phyloP scores from a whole-genome alignment of 2,888 invertebrate genomes.

The Nomada flava region DNA sequence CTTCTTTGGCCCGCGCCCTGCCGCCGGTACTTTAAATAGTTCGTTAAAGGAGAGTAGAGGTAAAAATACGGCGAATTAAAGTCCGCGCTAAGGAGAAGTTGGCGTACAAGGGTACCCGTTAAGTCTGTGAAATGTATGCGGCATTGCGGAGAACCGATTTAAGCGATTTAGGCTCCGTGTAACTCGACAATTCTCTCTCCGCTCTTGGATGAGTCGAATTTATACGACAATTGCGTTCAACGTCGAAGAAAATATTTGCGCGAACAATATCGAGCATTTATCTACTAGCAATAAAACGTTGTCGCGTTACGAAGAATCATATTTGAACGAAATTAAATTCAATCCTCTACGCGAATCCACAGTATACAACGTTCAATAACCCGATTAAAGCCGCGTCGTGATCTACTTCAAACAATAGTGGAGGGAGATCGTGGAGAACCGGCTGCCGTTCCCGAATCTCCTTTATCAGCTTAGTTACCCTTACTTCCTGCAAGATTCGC shows the following conservation, averaged over 20 bases:
- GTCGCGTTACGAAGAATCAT: too few species aligned
- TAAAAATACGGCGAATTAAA: slow-evolving; percentile 12
- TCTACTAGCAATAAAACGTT: too few species aligned
- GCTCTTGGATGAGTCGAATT: background rate
- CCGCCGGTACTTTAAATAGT: slow-evolving; percentile 44
- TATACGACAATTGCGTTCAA: background rate
- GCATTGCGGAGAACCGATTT: background rate
- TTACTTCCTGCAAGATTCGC: slow-evolving; percentile 42
- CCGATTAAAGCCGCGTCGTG: background rate
- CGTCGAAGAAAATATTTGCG: too few species aligned
- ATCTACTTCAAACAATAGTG: background rate
- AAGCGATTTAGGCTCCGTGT: background rate
- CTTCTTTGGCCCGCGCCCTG: slow-evolving; percentile 45
- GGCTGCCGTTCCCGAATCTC: slow-evolving; percentile 14
- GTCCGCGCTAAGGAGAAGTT: background rate
- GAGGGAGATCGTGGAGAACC: slow-evolving; percentile 38
- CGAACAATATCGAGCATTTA: too few species aligned
- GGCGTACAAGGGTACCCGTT: too few species aligned
- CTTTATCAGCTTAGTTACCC: slow-evolving; percentile 49
- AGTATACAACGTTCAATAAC: slow-evolving; percentile 1
- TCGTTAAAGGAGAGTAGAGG: slow-evolving; percentile 24
- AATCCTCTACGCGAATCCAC: too few species aligned
- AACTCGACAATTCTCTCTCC: background rate
- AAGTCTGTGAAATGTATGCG: background rate
- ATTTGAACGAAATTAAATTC: too few species aligned